Conservation (phyloP, 2,888 invertebrate species). For the Parapristionchus giblindavisi region DNA sequence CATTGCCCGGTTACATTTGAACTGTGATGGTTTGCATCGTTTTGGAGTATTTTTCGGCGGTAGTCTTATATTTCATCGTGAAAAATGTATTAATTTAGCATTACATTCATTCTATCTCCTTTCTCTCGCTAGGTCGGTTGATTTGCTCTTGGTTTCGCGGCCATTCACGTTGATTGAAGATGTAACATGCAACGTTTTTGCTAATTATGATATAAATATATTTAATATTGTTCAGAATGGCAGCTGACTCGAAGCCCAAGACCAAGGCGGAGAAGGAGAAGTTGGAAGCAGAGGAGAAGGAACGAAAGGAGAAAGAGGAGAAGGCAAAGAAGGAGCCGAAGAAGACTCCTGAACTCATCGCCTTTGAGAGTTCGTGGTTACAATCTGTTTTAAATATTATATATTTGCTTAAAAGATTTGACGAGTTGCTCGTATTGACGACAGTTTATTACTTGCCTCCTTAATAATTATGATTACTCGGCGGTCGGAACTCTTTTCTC, state of each 20-base stretch:
- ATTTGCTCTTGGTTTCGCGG: background rate
- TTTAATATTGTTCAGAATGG: background rate
- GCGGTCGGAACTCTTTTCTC: too few relatives aligned
- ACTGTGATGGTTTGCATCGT: too few relatives aligned
- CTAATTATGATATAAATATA: background rate
- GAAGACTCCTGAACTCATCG: slow-evolving; percentile 37
- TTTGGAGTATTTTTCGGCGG: too few relatives aligned
- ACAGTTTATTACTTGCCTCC: background rate
- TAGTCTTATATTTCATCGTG: too few relatives aligned
- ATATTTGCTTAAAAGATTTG: background rate
- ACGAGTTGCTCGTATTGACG: background rate
- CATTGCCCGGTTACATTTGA: background rate
- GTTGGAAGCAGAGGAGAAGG: slow-evolving; percentile 30
- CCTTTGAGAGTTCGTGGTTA: slow-evolving; percentile 34
- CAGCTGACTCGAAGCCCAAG: slow-evolving; percentile 17
- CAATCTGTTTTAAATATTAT: background rate
- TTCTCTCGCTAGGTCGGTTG: too few relatives aligned
- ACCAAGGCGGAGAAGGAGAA: slow-evolving; percentile 34
- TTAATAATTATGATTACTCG: slow-evolving; percentile 1
- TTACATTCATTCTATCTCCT: too few relatives aligned
- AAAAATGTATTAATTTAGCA: too few relatives aligned
- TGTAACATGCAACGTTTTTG: background rate
- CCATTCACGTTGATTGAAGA: background rate
- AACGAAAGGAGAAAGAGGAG: slow-evolving; percentile 33
- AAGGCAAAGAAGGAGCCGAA: slow-evolving; percentile 32